Conservation (phyloP, 2,113 vertebrate species). For the Poecile atricapillus region DNA sequence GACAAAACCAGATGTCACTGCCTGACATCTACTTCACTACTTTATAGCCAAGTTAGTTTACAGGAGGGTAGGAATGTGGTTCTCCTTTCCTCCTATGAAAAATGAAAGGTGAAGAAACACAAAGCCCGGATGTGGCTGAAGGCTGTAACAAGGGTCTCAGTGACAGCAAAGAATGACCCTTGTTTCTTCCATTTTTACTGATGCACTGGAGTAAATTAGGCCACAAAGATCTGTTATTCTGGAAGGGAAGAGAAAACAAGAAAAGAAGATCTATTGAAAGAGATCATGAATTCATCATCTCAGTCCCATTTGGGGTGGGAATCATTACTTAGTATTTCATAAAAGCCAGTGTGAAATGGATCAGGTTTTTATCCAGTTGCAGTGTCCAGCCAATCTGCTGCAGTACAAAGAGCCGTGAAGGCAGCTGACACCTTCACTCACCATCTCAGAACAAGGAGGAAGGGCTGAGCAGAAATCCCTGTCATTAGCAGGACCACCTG, state of each 20-base stretch:
- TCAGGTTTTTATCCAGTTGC: neutral
- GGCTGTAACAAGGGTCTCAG: neutral
- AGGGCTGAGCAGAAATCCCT: neutral
- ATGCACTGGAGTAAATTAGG: neutral
- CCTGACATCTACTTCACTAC: neutral
- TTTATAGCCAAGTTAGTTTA: neutral
- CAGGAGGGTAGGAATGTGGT: neutral
- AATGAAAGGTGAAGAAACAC: neutral
- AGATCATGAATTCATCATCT: neutral
- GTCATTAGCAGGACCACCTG: neutral
- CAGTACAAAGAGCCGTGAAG: neutral
- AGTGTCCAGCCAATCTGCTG: neutral
- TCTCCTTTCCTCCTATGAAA: neutral
- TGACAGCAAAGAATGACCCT: neutral
- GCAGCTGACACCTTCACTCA: neutral
- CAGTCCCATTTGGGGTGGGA: neutral
- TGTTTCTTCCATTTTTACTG: neutral
- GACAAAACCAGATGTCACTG: conserved; percentile 2
- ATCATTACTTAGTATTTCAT: neutral
- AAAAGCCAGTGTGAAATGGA: neutral
- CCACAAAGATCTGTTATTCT: neutral
- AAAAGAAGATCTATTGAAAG: neutral
- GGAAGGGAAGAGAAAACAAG: neutral
- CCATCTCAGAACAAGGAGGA: neutral
- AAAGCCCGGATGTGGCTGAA: neutral